phyloP scores from a whole-genome alignment of 2,113 vertebrate species.

The Anoplopoma fimbria region DNA sequence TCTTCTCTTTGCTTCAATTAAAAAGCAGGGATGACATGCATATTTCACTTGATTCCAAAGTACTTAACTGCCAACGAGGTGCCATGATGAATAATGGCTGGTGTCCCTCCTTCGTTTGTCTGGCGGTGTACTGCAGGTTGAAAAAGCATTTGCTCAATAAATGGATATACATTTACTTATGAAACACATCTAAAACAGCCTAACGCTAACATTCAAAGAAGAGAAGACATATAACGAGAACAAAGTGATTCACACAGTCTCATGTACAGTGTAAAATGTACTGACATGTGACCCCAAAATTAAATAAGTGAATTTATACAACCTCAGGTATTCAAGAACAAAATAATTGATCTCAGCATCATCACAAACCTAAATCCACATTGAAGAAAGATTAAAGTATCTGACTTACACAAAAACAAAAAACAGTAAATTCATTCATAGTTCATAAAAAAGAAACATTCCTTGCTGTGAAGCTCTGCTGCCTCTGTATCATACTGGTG shows the following conservation, averaged over 20 bases:
- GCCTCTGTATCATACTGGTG: no score
- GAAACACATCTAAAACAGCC: not conserved
- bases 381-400: not conserved
- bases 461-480: no score
- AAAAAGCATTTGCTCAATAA: not conserved
- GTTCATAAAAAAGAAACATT: not conserved
- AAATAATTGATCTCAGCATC: not conserved
- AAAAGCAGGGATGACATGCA: constrained; percentile 48
- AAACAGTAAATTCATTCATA: not conserved
- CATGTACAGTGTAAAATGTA: not conserved
- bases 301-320: not conserved
- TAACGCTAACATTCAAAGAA: not conserved
- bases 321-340: not conserved
- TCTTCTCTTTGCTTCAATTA: constrained; percentile 76
- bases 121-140: not conserved
- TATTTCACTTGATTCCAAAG: constrained; percentile 63
- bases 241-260: not conserved
- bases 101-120: not conserved
- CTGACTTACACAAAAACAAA: not conserved
- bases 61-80: constrained; percentile 24
- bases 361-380: not conserved
- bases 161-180: not conserved
- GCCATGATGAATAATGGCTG: constrained; percentile 24
- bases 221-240: not conserved
- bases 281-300: not conserved